These are phyloP conservation scores for Girardinus metallicus DNA, from an alignment of 2,797 vertebrate species.

Conservation along the genomic window DNA sequence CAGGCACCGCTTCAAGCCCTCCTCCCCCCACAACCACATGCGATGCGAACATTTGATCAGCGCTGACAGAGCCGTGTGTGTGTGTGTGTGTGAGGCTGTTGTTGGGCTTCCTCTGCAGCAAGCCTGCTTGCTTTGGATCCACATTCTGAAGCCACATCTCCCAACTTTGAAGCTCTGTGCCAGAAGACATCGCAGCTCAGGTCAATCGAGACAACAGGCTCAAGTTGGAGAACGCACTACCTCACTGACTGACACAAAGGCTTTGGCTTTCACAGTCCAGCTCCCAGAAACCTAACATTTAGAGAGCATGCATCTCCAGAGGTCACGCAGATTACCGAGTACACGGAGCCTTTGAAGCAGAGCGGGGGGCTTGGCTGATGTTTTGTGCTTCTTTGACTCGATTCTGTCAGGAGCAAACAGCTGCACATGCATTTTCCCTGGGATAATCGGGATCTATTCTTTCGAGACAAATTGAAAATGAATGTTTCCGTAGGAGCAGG, in stretches of 20 bases:
- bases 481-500: background rate
- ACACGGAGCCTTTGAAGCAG: background rate
- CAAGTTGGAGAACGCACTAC: slow-evolving; percentile 27
- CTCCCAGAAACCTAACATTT: slow-evolving; percentile 30
- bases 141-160: slow-evolving; percentile 40
- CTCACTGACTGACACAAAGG: slow-evolving; percentile 32
- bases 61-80: slow-evolving; percentile 36
- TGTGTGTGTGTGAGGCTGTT: slow-evolving; percentile 51
- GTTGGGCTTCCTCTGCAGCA: slow-evolving; percentile 39
- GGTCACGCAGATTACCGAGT: slow-evolving; percentile 24
- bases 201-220: slow-evolving; percentile 29
- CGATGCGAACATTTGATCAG: slow-evolving; percentile 17
- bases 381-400: background rate
- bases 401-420: background rate
- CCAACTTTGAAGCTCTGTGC: slow-evolving; percentile 30
- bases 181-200: slow-evolving; percentile 32
- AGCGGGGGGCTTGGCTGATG: background rate
- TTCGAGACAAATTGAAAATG: background rate
- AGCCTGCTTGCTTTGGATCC: slow-evolving; percentile 68
- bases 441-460: background rate
- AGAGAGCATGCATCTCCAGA: background rate
- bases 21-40: slow-evolving; percentile 27
- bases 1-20: slow-evolving; percentile 17
- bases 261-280: slow-evolving; percentile 12
- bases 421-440: background rate